phyloP scores from a whole-genome alignment of 1,140 invertebrate species.

The Drosophila mauritiana region DNA sequence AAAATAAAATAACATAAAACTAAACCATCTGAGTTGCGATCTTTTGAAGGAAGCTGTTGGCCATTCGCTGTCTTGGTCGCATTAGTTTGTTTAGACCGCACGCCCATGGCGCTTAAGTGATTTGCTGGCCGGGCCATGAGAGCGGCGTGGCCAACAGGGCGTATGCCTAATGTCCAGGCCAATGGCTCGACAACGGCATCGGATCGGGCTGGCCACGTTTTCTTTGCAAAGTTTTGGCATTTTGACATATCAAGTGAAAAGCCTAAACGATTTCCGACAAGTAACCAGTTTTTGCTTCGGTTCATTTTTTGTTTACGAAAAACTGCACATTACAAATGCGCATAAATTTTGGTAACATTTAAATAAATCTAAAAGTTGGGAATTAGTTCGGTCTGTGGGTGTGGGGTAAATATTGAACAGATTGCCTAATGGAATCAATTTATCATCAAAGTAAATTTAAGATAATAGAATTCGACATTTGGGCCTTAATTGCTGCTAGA shows the following conservation, averaged over 20 bases:
- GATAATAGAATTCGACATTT: background rate
- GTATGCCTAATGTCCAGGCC: slow-evolving; percentile 58
- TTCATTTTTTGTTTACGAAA: slow-evolving; percentile 16
- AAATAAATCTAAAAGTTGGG: slow-evolving; percentile 60
- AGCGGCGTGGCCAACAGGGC: slow-evolving; percentile 62
- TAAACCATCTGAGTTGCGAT: slow-evolving; percentile 40
- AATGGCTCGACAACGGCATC: slow-evolving; percentile 29
- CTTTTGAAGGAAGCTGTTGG: slow-evolving; percentile 74
- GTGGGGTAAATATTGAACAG: slow-evolving; percentile 18
- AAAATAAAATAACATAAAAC: slow-evolving; percentile 31
- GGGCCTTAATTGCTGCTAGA: background rate
- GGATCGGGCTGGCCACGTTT: slow-evolving; percentile 36
- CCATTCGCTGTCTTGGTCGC: slow-evolving; percentile 50
- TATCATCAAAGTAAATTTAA: background rate
- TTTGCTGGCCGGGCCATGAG: slow-evolving; percentile 60
- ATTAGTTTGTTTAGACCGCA: slow-evolving; percentile 40
- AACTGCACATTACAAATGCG: slow-evolving; percentile 51
- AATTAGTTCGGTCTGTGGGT: slow-evolving; percentile 3
- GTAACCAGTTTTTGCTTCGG: slow-evolving; percentile 64
- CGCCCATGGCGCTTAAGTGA: slow-evolving; percentile 77
- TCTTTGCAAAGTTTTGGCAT: slow-evolving; percentile 68
- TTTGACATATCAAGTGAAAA: slow-evolving; percentile 82
- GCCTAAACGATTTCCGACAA: slow-evolving; percentile 76
- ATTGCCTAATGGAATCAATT: slow-evolving; percentile 9
- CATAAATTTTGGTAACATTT: slow-evolving; percentile 65